phyloP scores from a whole-genome alignment of 2,888 invertebrate species.

The Himalopsyche japonica region DNA sequence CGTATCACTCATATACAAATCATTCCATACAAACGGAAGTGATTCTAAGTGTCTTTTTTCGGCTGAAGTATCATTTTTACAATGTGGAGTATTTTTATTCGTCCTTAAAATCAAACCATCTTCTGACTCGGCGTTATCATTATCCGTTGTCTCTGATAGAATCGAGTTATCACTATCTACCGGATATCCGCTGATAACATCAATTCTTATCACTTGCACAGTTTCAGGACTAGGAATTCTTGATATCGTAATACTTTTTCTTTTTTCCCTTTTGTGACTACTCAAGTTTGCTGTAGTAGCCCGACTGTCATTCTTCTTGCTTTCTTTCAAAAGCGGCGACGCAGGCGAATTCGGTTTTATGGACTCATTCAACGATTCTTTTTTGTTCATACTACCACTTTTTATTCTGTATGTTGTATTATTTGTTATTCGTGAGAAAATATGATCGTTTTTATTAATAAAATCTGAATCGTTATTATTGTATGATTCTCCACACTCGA shows the following conservation, averaged over 20 bases:
- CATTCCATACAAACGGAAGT: constrained; percentile 3
- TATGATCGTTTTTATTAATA: constrained; percentile 23
- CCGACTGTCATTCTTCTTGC: not conserved
- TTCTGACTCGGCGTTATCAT: constrained; percentile 22
- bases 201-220: constrained; percentile 57
- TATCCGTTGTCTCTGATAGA: constrained; percentile 32
- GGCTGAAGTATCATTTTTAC: not conserved
- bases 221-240: constrained; percentile 56
- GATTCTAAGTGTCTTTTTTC: not conserved
- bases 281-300: not conserved
- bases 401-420: not conserved
- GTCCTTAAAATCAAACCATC: not conserved
- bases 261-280: constrained; percentile 35
- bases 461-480: constrained; percentile 34
- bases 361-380: not conserved
- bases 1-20: not conserved
- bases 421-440: not conserved
- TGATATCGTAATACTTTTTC: constrained; percentile 56
- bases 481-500: constrained; percentile 2
- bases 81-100: not conserved
- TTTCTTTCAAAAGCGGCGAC: not conserved
- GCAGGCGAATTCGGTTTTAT: constrained; percentile 3
- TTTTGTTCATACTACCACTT: not conserved
- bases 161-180: constrained; percentile 35
- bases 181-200: constrained; percentile 48